A percentile compares a stretch with the other conserved stretches of the same genome.
Conservation (phyloP, 2,888 invertebrate species). For the Slavum lentiscoides region DNA sequence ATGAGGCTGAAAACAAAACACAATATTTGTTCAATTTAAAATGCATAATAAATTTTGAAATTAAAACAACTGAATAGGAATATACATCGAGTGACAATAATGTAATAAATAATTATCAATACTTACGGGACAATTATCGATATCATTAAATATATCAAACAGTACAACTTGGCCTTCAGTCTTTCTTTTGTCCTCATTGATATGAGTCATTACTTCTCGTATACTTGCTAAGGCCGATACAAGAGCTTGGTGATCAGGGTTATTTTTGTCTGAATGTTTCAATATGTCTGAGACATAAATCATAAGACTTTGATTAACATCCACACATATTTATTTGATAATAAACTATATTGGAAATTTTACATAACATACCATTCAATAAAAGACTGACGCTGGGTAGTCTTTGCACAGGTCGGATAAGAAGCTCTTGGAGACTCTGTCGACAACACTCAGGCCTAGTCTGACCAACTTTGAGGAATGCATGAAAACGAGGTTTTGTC, state of each 20-base stretch:
- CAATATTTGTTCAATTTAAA: not conserved
- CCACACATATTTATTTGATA: not conserved
- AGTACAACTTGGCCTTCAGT: slow-evolving; percentile 94
- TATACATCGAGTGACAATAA: not conserved
- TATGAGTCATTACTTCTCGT: slow-evolving; percentile 91
- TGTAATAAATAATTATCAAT: slow-evolving; percentile 1
- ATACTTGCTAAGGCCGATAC: slow-evolving; percentile 84
- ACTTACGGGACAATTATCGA: slow-evolving; percentile 92
- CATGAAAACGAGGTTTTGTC: slow-evolving; percentile 92
- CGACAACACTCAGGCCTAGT: slow-evolving; percentile 94
- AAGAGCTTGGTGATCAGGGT: slow-evolving; percentile 83
- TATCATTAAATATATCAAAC: slow-evolving; percentile 97
- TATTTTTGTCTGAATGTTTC: slow-evolving; percentile 85
- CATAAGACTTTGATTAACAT: not conserved
- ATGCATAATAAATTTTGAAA: not conserved
- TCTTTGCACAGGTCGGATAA: slow-evolving; percentile 97
- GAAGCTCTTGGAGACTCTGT: slow-evolving; percentile 91
- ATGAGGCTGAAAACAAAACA: slow-evolving; percentile 69
- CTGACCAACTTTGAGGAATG: slow-evolving; percentile 94
- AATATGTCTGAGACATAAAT: slow-evolving; percentile 73
- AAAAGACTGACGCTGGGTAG: slow-evolving; percentile 94
- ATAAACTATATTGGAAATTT: not conserved
- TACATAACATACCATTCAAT: slow-evolving; percentile 74
- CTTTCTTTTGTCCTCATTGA: slow-evolving; percentile 96
- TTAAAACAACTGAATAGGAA: not conserved